Percentiles rank a stretch among this genome's conserved stretches.
phyloP scores from a whole-genome alignment of 2,113 vertebrate genomes.

The Cyanoramphus novaezelandiae region DNA sequence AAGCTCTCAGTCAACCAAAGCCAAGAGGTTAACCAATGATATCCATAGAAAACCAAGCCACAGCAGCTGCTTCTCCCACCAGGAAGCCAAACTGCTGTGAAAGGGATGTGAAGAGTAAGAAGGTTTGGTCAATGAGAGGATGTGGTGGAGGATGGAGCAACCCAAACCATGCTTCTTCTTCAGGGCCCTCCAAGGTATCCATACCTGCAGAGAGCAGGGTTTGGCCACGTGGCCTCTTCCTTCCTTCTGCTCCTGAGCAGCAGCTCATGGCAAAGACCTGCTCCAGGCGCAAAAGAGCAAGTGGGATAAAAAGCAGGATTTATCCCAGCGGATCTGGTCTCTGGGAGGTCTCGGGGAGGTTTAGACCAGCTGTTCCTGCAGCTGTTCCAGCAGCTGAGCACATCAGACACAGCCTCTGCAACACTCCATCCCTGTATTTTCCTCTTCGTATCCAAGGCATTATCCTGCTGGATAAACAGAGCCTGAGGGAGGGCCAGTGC shows the following conservation, averaged over 20 bases:
- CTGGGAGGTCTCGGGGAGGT: background rate
- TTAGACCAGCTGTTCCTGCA: conserved; percentile 46
- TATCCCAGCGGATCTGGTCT: background rate
- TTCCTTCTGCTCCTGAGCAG: background rate
- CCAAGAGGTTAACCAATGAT: background rate
- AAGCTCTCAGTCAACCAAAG: background rate
- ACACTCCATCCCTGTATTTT: background rate
- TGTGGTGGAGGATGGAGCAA: background rate
- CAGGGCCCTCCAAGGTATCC: background rate
- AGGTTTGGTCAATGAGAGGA: background rate
- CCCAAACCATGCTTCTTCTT: background rate
- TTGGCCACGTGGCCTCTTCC: background rate
- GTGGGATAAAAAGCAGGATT: background rate
- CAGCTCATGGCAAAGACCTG: background rate
- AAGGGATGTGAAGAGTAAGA: background rate
- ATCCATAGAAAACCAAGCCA: background rate
- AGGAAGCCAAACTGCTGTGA: fast-evolving
- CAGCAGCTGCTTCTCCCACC: background rate
- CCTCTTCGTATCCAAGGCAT: background rate
- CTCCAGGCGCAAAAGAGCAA: background rate
- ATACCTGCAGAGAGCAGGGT: background rate
- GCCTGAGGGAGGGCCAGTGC: background rate
- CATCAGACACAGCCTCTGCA: background rate
- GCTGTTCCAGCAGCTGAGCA: conserved; percentile 61
- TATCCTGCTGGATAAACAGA: background rate